Evolutionary conservation across 2,888 invertebrate species (phyloP).

Genomic region (Maniola hyperantus): DNA sequence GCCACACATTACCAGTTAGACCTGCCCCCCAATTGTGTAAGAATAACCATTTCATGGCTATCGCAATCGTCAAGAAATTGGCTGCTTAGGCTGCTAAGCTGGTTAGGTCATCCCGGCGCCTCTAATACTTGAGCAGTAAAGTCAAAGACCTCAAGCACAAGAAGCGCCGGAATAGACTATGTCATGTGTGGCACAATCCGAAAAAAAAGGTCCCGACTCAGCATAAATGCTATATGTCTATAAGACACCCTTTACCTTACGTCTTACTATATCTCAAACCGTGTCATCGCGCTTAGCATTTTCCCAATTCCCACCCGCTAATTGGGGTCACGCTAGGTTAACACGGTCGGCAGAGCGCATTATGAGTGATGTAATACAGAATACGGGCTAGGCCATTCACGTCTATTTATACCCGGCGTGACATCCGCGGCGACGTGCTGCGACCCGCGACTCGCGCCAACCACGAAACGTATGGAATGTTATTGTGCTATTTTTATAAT

Average conservation of each 20-base stretch:
- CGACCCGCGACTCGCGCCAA: slow-evolving; percentile 31
- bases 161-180: too few relatives aligned
- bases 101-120: too few relatives aligned
- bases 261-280: slow-evolving; percentile 25
- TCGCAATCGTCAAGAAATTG: too few relatives aligned
- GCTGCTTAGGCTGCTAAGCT: too few relatives aligned
- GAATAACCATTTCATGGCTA: too few relatives aligned
- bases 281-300: slow-evolving; percentile 26
- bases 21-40: too few relatives aligned
- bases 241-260: not conserved
- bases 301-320: slow-evolving; percentile 31
- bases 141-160: too few relatives aligned
- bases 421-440: slow-evolving; percentile 44
- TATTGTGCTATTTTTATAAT: slow-evolving; percentile 30
- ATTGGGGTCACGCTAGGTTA: slow-evolving; percentile 50
- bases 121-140: too few relatives aligned
- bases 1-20: too few relatives aligned
- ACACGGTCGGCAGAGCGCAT: slow-evolving; percentile 49
- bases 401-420: slow-evolving; percentile 55
- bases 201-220: too few relatives aligned
- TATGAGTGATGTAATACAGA: slow-evolving; percentile 63
- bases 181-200: too few relatives aligned
- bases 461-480: slow-evolving; percentile 21
- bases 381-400: slow-evolving; percentile 56
- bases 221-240: too few relatives aligned